Evolutionary conservation across 2,113 vertebrate genomes (phyloP).

Genomic region (Gambusia holbrooki): DNA sequence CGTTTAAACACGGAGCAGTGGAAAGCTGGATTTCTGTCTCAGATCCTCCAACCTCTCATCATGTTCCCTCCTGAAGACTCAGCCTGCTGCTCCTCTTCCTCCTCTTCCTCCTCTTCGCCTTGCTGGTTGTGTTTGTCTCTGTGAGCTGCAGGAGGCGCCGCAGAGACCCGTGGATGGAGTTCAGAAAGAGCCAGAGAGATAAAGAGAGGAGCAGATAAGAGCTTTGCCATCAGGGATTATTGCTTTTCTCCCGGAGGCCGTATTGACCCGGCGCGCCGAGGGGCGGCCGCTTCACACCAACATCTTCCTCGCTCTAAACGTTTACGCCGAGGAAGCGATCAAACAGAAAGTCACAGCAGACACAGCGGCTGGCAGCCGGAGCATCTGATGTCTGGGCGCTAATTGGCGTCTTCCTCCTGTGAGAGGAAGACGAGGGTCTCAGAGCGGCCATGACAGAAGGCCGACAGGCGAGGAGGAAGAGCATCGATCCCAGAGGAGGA

Average conservation of each 20-base stretch:
- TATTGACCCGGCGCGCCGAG: constrained; percentile 59
- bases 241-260: constrained; percentile 64
- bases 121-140: neutral
- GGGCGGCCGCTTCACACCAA: constrained; percentile 14
- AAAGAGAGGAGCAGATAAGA: constrained; percentile 49
- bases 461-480: constrained; percentile 43
- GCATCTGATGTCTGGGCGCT: constrained; percentile 18
- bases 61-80: neutral
- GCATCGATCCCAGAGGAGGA: constrained; percentile 52
- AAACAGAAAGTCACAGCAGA: constrained; percentile 28
- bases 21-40: too few species aligned
- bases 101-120: neutral
- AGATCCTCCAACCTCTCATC: too few species aligned
- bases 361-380: constrained; percentile 28
- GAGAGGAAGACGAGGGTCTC: constrained; percentile 26
- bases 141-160: constrained; percentile 9
- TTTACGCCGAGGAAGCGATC: constrained; percentile 31
- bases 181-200: constrained; percentile 9
- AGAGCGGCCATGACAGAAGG: constrained; percentile 24
- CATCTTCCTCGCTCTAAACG: constrained; percentile 15
- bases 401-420: constrained; percentile 63
- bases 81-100: neutral
- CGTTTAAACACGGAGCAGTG: too few species aligned
- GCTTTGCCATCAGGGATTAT: constrained; percentile 66
- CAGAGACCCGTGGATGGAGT: constrained; percentile 11